Conservation (phyloP, 1,140 invertebrate species). For the Leptonema lineaticorne region DNA sequence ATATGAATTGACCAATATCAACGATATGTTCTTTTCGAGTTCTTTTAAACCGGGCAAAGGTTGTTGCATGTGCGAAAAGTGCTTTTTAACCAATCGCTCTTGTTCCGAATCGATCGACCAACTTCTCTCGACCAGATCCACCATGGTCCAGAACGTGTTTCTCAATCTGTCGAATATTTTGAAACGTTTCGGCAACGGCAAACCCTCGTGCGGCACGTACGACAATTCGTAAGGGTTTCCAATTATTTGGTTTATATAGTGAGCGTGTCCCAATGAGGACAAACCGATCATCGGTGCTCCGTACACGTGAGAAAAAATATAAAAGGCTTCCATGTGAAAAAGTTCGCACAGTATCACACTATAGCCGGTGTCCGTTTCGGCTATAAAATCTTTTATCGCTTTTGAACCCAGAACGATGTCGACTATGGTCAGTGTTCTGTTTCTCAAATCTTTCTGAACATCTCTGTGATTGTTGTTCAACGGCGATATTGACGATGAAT, state of each 20-base stretch:
- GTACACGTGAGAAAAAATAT: slow-evolving; percentile 58
- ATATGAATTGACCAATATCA: slow-evolving; percentile 59
- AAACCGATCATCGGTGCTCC: slow-evolving; percentile 56
- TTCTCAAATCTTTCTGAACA: slow-evolving; percentile 43
- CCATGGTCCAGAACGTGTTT: slow-evolving; percentile 47
- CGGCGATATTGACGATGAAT: not conserved
- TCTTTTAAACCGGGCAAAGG: slow-evolving; percentile 39
- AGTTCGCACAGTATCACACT: slow-evolving; percentile 59
- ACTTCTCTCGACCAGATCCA: slow-evolving; percentile 47
- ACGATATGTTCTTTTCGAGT: slow-evolving; percentile 44
- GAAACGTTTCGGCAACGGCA: slow-evolving; percentile 47
- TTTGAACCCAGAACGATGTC: slow-evolving; percentile 54
- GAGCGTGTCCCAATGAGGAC: slow-evolving; percentile 57
- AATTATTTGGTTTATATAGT: slow-evolving; percentile 57
- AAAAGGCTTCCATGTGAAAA: slow-evolving; percentile 59
- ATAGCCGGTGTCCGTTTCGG: slow-evolving; percentile 50
- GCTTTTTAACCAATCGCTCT: slow-evolving; percentile 42
- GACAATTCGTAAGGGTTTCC: slow-evolving; percentile 57
- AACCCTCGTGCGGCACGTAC: slow-evolving; percentile 51
- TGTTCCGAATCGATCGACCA: slow-evolving; percentile 39
- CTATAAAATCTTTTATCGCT: slow-evolving; percentile 52
- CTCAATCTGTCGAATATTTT: slow-evolving; percentile 49
- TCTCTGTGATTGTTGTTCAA: not conserved
- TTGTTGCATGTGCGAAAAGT: slow-evolving; percentile 39
- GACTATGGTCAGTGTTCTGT: slow-evolving; percentile 50